Base-by-base conservation (phyloP, 2,113 vertebrate genomes). In the Scomber scombrus region DNA sequence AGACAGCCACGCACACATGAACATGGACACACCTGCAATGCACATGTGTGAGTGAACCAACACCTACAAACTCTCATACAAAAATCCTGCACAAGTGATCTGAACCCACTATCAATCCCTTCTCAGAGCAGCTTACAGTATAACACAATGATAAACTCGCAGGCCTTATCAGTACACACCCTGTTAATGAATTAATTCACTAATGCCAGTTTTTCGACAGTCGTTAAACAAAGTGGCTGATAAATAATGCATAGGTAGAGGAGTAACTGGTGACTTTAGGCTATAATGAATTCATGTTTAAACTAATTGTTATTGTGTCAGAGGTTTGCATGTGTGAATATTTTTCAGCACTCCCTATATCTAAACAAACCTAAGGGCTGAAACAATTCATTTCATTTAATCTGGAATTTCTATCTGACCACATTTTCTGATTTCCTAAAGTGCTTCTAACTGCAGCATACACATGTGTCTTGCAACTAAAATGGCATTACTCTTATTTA, bases 261-360 rank as follows among this genome's bases (percentile, higher is more conserved):
- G n/a, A 79, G 60, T 82, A 62, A 69, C 52, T 50, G 18, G 40
- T 31, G 57, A 67, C 55, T 50, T 54, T 34, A 11, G 12, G 61
- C 55, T 55, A 45, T 56, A 64, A 63, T 45, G 3, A 77, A 64
- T 68, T 49, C 0, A 58, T 68, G 43, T 60, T 75, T 73, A 60
- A 31, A 71, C n/a, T 3, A 75, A 64, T 15, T 19, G 8, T 65
- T 70, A 58, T 26, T 5, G 8, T 70, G 51, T 81, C 66, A 72
- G n/a, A 67, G 47, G 34, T 60, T 82, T 71, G 3, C 49, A 57
- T 16, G 9, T 57, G 67, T 49, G 31, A 61, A 69, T 74, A 68
- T 82, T 73, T 71, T 64, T 63, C 11, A 74, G 43, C 56, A 55
- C 34, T 50, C 46, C 40, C 54, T 78, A 78, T n/a, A 72, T 21